These are phyloP conservation scores for Trialeurodes vaporariorum DNA, from an alignment of 1,140 invertebrate genomes.

Conservation along the genomic window DNA sequence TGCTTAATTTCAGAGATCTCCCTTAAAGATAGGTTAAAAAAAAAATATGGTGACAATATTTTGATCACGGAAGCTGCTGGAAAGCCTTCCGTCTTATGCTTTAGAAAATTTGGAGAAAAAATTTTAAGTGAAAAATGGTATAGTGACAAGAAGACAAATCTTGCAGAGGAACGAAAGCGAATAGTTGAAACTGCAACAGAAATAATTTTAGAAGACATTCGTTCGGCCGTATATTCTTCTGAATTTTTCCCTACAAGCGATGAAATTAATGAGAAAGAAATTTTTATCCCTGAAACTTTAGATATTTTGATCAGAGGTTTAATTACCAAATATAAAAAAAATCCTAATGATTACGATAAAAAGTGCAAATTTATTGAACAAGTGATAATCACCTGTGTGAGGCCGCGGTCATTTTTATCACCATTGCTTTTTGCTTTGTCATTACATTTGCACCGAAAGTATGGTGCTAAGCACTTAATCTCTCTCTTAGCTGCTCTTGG, in stretches of 20 bases:
- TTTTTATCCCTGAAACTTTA: neutral
- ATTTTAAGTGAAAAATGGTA: neutral
- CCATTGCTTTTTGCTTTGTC: constrained; percentile 21
- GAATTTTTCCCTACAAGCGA: neutral
- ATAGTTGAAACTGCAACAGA: constrained; percentile 27
- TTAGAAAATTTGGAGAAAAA: neutral
- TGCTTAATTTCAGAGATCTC: neutral
- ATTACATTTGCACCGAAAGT: constrained; percentile 23
- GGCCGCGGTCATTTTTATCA: constrained; percentile 26
- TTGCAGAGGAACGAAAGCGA: constrained; percentile 23
- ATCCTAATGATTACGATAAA: constrained; percentile 20
- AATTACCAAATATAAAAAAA: neutral
- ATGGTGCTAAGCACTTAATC: constrained; percentile 23
- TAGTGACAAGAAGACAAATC: constrained; percentile 16
- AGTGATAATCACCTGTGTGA: constrained; percentile 21
- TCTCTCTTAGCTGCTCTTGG: constrained; percentile 22
- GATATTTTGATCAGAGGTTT: neutral
- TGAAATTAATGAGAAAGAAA: neutral
- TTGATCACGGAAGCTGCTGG: neutral
- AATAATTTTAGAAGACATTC: constrained; percentile 31
- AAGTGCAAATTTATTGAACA: constrained; percentile 21
- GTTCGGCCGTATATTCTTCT: constrained; percentile 23
- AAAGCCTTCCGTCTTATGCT: neutral
- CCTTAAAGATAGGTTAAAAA: neutral
- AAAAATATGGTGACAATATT: neutral